Evolutionary conservation across 2,113 vertebrate species (phyloP).

Genomic region (Cervus canadensis): DNA sequence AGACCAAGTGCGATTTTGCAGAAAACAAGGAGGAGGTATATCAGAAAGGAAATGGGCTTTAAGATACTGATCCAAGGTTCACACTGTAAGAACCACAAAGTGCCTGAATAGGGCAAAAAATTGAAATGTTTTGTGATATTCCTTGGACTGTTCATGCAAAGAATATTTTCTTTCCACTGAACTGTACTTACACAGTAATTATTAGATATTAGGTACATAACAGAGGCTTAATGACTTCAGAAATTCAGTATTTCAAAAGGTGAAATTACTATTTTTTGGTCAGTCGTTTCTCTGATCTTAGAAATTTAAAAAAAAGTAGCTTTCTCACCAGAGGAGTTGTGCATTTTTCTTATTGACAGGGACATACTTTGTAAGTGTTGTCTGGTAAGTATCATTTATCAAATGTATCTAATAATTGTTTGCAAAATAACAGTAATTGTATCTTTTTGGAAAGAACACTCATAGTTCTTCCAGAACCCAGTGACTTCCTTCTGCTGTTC

Average conservation of each 20-base stretch:
- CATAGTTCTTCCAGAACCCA: neutral
- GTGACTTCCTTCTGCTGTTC: neutral
- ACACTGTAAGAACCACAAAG: neutral
- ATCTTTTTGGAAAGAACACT: neutral
- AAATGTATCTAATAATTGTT: slow-evolving; percentile 27
- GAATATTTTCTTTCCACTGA: neutral
- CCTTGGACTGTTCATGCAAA: neutral
- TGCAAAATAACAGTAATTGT: slow-evolving; percentile 12
- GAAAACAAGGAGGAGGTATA: neutral
- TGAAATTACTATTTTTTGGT: neutral
- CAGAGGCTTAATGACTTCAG: neutral
- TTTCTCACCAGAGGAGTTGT: neutral
- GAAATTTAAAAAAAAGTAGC: neutral
- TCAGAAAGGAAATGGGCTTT: neutral
- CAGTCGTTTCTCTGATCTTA: neutral
- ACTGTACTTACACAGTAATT: neutral
- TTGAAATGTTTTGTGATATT: neutral
- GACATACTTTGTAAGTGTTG: neutral
- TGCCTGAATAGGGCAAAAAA: neutral
- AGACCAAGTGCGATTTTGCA: neutral
- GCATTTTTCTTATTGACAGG: neutral
- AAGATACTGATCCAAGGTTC: neutral
- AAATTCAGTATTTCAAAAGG: neutral
- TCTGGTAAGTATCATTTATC: slow-evolving; percentile 1
- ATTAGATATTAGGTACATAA: neutral